Base-by-base conservation (phyloP, 2,797 vertebrate genomes). In the Coregonus sp. region DNA sequence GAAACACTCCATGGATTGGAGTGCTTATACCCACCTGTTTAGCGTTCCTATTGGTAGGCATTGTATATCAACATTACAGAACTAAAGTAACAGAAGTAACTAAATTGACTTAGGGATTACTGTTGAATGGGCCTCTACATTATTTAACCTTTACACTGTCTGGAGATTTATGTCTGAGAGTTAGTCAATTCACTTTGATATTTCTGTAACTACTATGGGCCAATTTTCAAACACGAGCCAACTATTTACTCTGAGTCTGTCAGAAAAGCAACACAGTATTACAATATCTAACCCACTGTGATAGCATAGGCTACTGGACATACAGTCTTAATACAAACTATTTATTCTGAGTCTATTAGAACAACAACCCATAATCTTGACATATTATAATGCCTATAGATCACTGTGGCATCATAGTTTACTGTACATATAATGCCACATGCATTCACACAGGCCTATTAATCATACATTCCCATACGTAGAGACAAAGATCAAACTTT, bases 21-120 rank as follows among this genome's bases (percentile, higher is more conserved):
- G 20, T 63, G 20, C 59, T 63, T 63, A 63, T 63, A 25, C 59
- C 56, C n/a, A 61, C 56, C 59, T 63, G 20, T 63, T 47, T 63
- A 12, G 20, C 59, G 11, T 25, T 25, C 7, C n/a, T 63, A 11
- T 63, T 63, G 5, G 59, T 47, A 2, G 40, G 9, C n/a, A 25
- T 63, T 3, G n/a, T 63, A 25, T 9, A 63, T 63, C 20, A 63
- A 63, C 56, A 20, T 47, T 47, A 47, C 40, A 47, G 7, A 20
- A 59, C 6, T 61, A 61, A 61, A 61, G n/a, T 20, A 25, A n/a
- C 56, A 63, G 20, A 25, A 63, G 59, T 63, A 63, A 25, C 59
- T 29, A 12, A 20, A 63, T 25, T 12, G 3, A 63, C 20, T 18
- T 63, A 25, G 7, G 7, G 16, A 3, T 25, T 25, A 20, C 3